phyloP scores from a whole-genome alignment of 2,888 invertebrate species.

The Parnassius glacialis region DNA sequence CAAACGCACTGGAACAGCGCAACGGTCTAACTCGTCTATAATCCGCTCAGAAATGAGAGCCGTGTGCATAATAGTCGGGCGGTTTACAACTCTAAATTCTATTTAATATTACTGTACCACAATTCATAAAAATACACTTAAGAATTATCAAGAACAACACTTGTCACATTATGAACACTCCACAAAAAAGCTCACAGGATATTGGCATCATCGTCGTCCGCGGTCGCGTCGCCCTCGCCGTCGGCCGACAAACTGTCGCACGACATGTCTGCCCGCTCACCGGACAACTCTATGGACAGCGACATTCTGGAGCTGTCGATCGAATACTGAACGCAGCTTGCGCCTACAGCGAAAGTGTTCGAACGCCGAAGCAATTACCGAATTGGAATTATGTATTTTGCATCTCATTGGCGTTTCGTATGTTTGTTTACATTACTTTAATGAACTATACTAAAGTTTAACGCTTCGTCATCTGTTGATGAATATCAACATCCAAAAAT shows the following conservation, averaged over 20 bases:
- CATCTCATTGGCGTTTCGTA: constrained; percentile 20
- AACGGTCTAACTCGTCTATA: too few relatives aligned
- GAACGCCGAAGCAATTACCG: constrained; percentile 23
- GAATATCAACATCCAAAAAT: too few relatives aligned
- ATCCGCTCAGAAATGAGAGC: too few relatives aligned
- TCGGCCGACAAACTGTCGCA: constrained; percentile 60
- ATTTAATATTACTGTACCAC: too few relatives aligned
- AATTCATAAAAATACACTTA: too few relatives aligned
- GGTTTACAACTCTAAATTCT: too few relatives aligned
- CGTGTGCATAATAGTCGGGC: too few relatives aligned
- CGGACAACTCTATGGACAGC: constrained; percentile 42
- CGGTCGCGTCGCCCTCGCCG: constrained; percentile 35
- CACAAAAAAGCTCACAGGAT: constrained; percentile 21
- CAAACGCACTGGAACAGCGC: too few relatives aligned
- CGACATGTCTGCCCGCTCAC: constrained; percentile 48
- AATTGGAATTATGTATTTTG: constrained; percentile 20
- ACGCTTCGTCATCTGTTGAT: neutral
- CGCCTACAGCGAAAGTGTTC: constrained; percentile 45
- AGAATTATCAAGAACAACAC: neutral
- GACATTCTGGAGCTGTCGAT: constrained; percentile 39
- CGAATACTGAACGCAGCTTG: constrained; percentile 42
- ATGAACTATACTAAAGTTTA: neutral
- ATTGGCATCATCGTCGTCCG: constrained; percentile 34
- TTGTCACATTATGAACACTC: neutral
- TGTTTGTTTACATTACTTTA: constrained; percentile 21